These are phyloP conservation scores for Vanessa cardui DNA, from an alignment of 2,888 invertebrate genomes.

Conservation along the genomic window DNA sequence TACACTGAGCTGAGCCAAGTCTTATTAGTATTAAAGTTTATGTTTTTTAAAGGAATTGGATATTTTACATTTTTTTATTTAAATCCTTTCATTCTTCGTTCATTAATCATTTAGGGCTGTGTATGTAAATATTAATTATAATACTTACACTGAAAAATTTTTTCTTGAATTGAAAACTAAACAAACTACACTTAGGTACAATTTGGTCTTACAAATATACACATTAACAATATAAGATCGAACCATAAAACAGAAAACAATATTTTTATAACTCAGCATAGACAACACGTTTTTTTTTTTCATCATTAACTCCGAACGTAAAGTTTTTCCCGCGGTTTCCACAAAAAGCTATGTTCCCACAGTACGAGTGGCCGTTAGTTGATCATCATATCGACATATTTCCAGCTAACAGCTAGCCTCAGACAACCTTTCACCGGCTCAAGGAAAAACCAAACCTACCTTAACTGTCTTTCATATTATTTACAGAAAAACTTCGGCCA, in stretches of 20 bases:
- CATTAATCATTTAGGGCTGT: no score
- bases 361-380: constrained; percentile 58
- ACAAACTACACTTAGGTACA: no score
- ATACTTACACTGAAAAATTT: no score
- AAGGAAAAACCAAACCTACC: constrained; percentile 78
- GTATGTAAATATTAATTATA: no score
- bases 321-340: constrained; percentile 54
- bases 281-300: constrained; percentile 23
- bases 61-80: no score
- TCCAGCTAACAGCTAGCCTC: constrained; percentile 61
- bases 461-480: constrained; percentile 72
- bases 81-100: no score
- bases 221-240: neutral
- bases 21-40: no score
- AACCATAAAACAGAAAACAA: neutral
- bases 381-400: constrained; percentile 73
- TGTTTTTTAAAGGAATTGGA: no score
- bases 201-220: neutral
- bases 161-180: no score
- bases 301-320: constrained; percentile 1
- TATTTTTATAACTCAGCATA: neutral
- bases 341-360: constrained; percentile 56
- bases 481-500: constrained; percentile 74
- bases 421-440: constrained; percentile 75
- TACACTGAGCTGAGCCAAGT: no score